A percentile compares a stretch with the other conserved stretches of the same genome.
These are phyloP conservation scores for Meteorus cinctellus DNA, from an alignment of 2,888 invertebrate species.

Conservation along the genomic window DNA sequence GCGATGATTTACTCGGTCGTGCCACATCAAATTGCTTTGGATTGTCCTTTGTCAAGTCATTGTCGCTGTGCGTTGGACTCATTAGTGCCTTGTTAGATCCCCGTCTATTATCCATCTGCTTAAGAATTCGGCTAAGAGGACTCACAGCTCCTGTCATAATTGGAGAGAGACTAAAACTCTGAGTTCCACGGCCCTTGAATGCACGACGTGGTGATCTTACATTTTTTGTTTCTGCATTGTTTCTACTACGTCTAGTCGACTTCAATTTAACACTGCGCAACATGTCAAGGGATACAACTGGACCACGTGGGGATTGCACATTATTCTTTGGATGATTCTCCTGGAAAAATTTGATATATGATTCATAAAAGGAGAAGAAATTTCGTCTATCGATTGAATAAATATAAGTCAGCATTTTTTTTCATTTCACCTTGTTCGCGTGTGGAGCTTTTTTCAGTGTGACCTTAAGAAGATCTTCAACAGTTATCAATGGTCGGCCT, in stretches of 20 bases:
- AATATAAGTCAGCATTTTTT: neutral
- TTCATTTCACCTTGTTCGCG: slow-evolving; percentile 56
- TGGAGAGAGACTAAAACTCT: slow-evolving; percentile 60
- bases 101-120: slow-evolving; percentile 59
- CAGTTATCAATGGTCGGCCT: slow-evolving; percentile 67
- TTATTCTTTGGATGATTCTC: slow-evolving; percentile 60
- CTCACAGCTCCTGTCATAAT: slow-evolving; percentile 57
- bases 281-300: slow-evolving; percentile 69
- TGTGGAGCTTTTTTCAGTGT: slow-evolving; percentile 67
- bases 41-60: slow-evolving; percentile 53
- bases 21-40: slow-evolving; percentile 49
- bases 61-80: slow-evolving; percentile 51
- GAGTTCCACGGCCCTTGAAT: slow-evolving; percentile 19
- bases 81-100: slow-evolving; percentile 49
- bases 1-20: slow-evolving; percentile 50
- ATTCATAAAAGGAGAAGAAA: neutral
- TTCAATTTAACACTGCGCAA: slow-evolving; percentile 68
- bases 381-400: neutral
- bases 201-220: slow-evolving; percentile 60
- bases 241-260: slow-evolving; percentile 60
- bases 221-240: slow-evolving; percentile 47
- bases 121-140: slow-evolving; percentile 58
- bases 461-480: slow-evolving; percentile 69
- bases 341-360: neutral
- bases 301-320: slow-evolving; percentile 57